These are phyloP conservation scores for Stratiolaelaps scimitus DNA, from an alignment of 1,140 invertebrate species.

Conservation along the genomic window DNA sequence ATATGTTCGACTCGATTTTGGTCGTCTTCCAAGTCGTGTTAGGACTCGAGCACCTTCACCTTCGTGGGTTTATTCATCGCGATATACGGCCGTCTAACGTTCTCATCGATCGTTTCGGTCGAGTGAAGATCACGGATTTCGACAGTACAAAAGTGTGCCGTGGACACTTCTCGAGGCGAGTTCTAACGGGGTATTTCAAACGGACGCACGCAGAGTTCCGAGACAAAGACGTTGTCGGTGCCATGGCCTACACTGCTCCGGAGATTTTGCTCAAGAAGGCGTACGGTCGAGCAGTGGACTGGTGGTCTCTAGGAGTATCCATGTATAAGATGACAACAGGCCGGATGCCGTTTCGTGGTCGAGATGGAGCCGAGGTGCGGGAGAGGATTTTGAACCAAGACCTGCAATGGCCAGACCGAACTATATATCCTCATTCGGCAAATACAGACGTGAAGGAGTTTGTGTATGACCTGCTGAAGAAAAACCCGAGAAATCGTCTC, in stretches of 20 bases:
- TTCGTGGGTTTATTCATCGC: conserved; percentile 15
- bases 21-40: background rate
- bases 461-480: background rate
- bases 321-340: background rate
- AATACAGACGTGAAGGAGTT: conserved; percentile 4
- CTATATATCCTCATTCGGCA: background rate
- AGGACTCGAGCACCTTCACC: background rate
- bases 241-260: background rate
- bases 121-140: background rate
- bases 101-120: background rate
- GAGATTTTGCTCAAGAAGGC: background rate
- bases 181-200: background rate
- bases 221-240: background rate
- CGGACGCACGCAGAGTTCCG: background rate
- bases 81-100: background rate
- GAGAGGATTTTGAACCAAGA: background rate
- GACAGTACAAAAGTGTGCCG: background rate
- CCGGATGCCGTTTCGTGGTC: background rate
- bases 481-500: conserved; percentile 3
- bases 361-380: background rate
- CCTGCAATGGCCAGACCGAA: background rate
- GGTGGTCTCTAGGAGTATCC: background rate
- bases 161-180: background rate
- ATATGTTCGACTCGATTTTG: background rate
- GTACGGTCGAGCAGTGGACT: background rate